Evolutionary conservation across 2,797 vertebrate genomes (phyloP).

Genomic region (Danio aesculapii): DNA sequence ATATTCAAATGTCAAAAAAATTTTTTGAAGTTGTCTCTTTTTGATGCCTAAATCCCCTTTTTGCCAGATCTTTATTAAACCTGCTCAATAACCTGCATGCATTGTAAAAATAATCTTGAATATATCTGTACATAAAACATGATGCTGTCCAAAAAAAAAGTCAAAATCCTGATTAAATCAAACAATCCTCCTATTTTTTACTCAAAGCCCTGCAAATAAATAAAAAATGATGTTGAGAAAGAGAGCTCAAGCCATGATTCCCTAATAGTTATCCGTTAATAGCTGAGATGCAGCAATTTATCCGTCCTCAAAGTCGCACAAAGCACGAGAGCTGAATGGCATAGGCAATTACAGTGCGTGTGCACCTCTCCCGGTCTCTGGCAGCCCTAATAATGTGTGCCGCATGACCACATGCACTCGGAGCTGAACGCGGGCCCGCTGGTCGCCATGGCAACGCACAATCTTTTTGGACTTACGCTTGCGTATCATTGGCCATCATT

Average conservation of each 20-base stretch:
- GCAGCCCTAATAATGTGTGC: constrained; percentile 93
- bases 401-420: constrained; percentile 89
- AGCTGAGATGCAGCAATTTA: constrained; percentile 95
- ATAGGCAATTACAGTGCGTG: constrained; percentile 93
- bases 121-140: constrained; percentile 48
- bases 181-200: constrained; percentile 64
- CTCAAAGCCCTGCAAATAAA: constrained; percentile 76
- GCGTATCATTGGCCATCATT: constrained; percentile 96
- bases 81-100: background rate
- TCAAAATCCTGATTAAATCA: constrained; percentile 82
- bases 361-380: constrained; percentile 84
- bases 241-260: constrained; percentile 77
- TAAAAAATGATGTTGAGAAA: constrained; percentile 82
- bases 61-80: constrained; percentile 6
- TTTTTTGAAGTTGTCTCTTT: no score
- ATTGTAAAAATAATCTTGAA: background rate
- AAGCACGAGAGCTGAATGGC: constrained; percentile 95
- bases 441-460: constrained; percentile 93
- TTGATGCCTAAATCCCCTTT: no score
- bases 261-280: constrained; percentile 92
- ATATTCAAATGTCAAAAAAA: no score
- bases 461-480: constrained; percentile 87
- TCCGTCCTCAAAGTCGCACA: constrained; percentile 94
- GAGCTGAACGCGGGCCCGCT: constrained; percentile 85
- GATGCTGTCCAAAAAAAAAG: background rate